A percentile compares a stretch with the other conserved stretches of the same genome.
These are phyloP conservation scores for Beroe ovata DNA, from an alignment of 37 sponge, comb jelly and placozoan genomes.

Conservation along the genomic window DNA sequence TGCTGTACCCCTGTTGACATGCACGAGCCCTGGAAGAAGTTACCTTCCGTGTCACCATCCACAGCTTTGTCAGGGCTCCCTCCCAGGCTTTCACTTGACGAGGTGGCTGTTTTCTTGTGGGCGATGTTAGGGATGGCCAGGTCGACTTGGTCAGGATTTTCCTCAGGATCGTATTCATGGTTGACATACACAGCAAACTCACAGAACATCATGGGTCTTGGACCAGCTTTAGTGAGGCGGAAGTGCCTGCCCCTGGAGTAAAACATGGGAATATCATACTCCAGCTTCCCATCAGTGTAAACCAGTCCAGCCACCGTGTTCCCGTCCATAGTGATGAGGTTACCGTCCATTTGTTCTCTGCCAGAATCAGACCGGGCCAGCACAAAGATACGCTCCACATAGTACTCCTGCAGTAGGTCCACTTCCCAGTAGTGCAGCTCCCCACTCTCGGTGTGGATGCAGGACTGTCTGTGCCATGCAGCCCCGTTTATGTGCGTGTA, in stretches of 20 bases:
- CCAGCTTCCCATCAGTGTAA: neutral
- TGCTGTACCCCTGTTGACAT: conserved; percentile 50
- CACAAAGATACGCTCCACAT: neutral
- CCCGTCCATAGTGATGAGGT: neutral
- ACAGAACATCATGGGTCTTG: neutral
- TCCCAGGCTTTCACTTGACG: neutral
- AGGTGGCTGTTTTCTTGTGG: conserved; percentile 22
- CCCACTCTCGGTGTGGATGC: conserved; percentile 4
- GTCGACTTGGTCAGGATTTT: neutral
- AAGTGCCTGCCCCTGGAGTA: neutral
- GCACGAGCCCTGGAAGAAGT: conserved; percentile 36
- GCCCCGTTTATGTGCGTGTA: neutral
- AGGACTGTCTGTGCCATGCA: conserved; percentile 5
- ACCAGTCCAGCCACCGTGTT: conserved; percentile 7
- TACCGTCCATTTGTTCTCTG: conserved; percentile 9
- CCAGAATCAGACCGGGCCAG: conserved; percentile 20
- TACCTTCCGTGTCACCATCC: conserved; percentile 34
- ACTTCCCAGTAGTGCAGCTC: conserved; percentile 53
- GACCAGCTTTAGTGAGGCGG: neutral
- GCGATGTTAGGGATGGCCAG: neutral
- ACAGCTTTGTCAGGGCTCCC: conserved; percentile 20
- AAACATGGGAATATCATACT: neutral
- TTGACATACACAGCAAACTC: conserved; percentile 52
- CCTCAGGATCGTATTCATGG: neutral
- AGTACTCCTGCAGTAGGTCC: conserved; percentile 30